Evolutionary conservation across 1,140 invertebrate species (phyloP).

Genomic region (Eriosoma lanigerum): DNA sequence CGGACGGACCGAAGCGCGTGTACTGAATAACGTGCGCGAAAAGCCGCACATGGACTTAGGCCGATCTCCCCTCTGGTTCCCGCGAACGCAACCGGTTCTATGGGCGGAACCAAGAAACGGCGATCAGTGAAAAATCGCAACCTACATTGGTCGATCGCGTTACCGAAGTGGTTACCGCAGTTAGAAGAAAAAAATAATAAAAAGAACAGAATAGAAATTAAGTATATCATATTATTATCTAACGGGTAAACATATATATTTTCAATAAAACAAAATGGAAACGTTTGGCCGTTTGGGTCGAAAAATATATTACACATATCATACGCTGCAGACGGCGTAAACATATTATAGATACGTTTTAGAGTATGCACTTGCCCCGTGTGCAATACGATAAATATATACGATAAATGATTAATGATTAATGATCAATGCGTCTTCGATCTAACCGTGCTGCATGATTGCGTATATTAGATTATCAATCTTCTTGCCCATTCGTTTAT

Average conservation of each 20-base stretch:
- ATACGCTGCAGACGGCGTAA: neutral
- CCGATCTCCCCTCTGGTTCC: conserved; percentile 5
- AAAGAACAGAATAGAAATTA: too few species aligned
- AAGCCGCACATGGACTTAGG: conserved; percentile 17
- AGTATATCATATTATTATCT: too few species aligned
- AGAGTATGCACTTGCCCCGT: too few species aligned
- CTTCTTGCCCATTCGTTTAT: too few species aligned
- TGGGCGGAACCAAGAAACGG: conserved; percentile 9
- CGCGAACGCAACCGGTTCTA: conserved; percentile 20
- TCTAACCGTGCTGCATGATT: too few species aligned
- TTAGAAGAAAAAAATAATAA: neutral
- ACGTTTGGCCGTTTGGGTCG: neutral
- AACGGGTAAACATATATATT: too few species aligned
- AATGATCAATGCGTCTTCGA: neutral
- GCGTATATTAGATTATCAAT: too few species aligned
- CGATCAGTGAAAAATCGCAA: conserved; percentile 39
- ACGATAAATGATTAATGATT: too few species aligned
- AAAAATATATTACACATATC: too few species aligned
- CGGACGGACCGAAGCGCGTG: neutral
- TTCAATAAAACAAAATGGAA: too few species aligned
- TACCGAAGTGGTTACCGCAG: neutral
- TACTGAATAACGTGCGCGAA: conserved; percentile 23
- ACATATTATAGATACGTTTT: neutral
- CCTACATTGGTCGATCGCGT: conserved; percentile 31
- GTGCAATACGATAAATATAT: neutral